Evolutionary conservation across 2,888 invertebrate genomes (phyloP), one percentile per base, ranked within the genome.

Genomic region (Oscheius sp.): DNA sequence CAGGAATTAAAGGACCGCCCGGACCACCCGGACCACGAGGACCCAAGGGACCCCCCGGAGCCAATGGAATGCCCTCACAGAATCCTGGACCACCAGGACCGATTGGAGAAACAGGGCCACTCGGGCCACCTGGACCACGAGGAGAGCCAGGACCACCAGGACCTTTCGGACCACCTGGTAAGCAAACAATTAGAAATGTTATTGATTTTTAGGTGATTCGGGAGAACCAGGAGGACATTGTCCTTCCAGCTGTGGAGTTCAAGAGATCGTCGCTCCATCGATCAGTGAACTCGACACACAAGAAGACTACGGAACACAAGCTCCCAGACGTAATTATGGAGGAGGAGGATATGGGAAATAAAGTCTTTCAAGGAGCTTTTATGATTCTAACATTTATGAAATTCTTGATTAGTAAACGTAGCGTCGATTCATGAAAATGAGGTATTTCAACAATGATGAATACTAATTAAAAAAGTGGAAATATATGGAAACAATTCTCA

Each of bases 171-270:
- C 78, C 78, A 22, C 84, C 85, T 44, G 85, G 59, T 59, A 6
- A 32, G 28, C 1, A 24, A 22, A 8, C 9, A 41, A 26, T 17
- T 2, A 4, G 28, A 5, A 26, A 59, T 2, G n/a, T 6, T 28
- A 4, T n/a, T 28, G 2, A 2, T 44, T 56, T n/a, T 28, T 24
- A 59, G 59, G 85, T 62, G 84, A 83, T 56, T 66, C 80, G n/a
- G 83, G 83, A 66, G 83, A 85, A 57, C 78, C 80, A 17, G 85
- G 83, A 61, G 85, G 84, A 0, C 83, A 85, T 56, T 85, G 85
- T 51, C 85, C 85, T 14, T 83, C 83, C 2, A 78, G 78, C 9
- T 85, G 84, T 64, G 85, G 84, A 59, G 77, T 85, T 41, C 85
- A 85, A 62, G 84, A 85, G 63, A 84, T 85, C 47, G 81, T 85